phyloP scores from a whole-genome alignment of 2,888 invertebrate genomes.

The Blomia tropicalis region DNA sequence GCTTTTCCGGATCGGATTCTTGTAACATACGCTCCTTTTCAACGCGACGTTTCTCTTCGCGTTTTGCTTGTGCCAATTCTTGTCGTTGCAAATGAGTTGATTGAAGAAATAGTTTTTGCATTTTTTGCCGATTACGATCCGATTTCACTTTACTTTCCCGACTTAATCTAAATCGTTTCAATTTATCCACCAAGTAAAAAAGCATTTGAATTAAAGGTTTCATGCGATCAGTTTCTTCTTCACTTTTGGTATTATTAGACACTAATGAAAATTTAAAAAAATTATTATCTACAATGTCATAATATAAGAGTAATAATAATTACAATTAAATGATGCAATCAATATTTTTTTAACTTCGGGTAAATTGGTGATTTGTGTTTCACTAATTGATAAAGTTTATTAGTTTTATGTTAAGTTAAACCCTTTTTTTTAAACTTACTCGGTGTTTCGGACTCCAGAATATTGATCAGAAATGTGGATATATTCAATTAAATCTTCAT shows the following conservation, averaged over 20 bases:
- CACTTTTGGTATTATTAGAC: conserved; percentile 34
- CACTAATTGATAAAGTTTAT: conserved; percentile 38
- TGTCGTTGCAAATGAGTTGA: conserved; percentile 89
- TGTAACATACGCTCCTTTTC: conserved; percentile 85
- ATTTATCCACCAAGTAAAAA: conserved; percentile 80
- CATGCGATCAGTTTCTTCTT: conserved; percentile 51
- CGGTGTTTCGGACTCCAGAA: conserved; percentile 72
- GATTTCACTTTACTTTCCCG: conserved; percentile 83
- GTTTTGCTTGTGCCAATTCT: conserved; percentile 79
- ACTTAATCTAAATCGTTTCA: conserved; percentile 65
- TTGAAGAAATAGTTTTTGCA: conserved; percentile 82
- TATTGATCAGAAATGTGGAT: conserved; percentile 95
- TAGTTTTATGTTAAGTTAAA: background rate
- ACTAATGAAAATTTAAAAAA: conserved; percentile 32
- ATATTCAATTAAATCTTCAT: conserved; percentile 69
- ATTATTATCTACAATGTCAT: background rate
- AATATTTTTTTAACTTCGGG: conserved; percentile 66
- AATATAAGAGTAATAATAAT: background rate
- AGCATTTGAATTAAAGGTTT: conserved; percentile 68
- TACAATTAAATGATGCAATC: conserved; percentile 56
- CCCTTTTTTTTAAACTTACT: conserved; percentile 41
- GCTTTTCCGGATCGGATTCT: conserved; percentile 95
- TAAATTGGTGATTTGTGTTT: conserved; percentile 40
- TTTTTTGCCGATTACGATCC: conserved; percentile 80
- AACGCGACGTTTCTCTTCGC: conserved; percentile 78